phyloP scores from a whole-genome alignment of 2,113 vertebrate species.

The Apteryx mantelli region DNA sequence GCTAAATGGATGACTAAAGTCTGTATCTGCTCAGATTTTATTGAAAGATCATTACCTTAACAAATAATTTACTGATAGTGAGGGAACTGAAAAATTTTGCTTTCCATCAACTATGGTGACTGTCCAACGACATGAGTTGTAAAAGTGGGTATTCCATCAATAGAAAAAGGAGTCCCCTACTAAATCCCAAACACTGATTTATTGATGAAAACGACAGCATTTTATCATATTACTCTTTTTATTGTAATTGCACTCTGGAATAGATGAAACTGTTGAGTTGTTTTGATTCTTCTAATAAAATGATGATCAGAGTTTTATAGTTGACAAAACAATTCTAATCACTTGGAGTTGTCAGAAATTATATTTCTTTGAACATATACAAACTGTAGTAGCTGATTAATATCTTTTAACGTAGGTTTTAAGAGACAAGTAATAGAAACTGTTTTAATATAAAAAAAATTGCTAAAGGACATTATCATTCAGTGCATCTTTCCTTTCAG shows the following conservation, averaged over 20 bases:
- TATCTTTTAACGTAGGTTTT: background rate
- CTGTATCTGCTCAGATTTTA: background rate
- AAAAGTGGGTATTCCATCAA: background rate
- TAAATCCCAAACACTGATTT: background rate
- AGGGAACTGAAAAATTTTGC: background rate
- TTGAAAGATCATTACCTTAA: background rate
- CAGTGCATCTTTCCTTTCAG: background rate
- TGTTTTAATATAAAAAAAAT: background rate
- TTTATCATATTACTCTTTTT: background rate
- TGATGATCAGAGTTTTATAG: background rate
- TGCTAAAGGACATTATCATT: background rate
- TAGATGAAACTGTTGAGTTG: background rate
- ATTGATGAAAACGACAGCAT: background rate
- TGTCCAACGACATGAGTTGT: background rate
- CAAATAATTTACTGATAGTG: background rate
- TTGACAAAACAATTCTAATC: background rate
- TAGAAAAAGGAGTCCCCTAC: background rate
- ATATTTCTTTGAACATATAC: background rate
- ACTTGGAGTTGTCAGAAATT: background rate
- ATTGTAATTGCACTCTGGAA: background rate
- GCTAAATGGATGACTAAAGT: background rate
- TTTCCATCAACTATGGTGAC: background rate
- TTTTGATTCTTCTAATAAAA: background rate
- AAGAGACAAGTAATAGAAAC: background rate
- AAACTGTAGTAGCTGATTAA: background rate